These are phyloP conservation scores for Thaumatotibia leucotreta DNA, from an alignment of 1,140 invertebrate species.

Conservation along the genomic window DNA sequence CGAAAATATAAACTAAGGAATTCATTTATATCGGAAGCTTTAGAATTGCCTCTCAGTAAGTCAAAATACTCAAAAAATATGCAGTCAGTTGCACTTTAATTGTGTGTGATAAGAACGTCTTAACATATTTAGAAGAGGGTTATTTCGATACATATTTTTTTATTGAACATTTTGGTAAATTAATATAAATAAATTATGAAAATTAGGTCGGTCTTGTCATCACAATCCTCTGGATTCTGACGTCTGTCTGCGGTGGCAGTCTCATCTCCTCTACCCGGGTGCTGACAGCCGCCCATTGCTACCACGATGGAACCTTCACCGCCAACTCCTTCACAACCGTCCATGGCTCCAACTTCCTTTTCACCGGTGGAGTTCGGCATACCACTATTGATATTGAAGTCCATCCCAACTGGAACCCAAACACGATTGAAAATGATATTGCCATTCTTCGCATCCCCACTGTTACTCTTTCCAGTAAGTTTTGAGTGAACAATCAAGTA, in stretches of 20 bases:
- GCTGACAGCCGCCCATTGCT: conserved; percentile 47
- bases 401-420: conserved; percentile 37
- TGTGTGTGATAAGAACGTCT: no score
- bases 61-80: no score
- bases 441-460: conserved; percentile 34
- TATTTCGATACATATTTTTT: no score
- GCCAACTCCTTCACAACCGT: conserved; percentile 35
- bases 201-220: conserved; percentile 50
- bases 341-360: conserved; percentile 38
- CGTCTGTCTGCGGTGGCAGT: conserved; percentile 42
- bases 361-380: conserved; percentile 35
- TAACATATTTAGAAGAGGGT: no score
- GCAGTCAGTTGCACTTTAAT: no score
- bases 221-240: conserved; percentile 25
- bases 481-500: conserved; percentile 15
- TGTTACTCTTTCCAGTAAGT: conserved; percentile 33
- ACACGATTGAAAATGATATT: conserved; percentile 33
- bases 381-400: conserved; percentile 29
- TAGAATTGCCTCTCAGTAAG: no score
- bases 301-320: conserved; percentile 27
- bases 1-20: no score
- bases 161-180: no score
- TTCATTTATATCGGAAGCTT: no score
- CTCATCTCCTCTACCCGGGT: conserved; percentile 37
- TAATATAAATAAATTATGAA: not conserved